Conservation (phyloP, 1,140 invertebrate species). For the Aphelenchoides fujianensis region DNA sequence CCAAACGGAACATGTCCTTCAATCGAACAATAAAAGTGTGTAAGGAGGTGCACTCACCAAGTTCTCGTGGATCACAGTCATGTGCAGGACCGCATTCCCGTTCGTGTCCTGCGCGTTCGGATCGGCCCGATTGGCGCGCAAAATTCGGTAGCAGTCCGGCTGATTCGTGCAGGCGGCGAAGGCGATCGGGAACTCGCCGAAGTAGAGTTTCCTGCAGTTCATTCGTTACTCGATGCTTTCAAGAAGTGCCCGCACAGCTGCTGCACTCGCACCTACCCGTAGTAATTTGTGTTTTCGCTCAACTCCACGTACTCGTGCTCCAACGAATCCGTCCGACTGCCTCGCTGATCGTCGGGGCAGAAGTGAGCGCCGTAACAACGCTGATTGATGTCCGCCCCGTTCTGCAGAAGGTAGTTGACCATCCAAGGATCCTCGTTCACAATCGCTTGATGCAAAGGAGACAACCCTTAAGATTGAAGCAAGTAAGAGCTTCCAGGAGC, state of each 20-base stretch:
- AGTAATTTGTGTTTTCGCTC: slow-evolving; percentile 78
- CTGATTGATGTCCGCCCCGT: slow-evolving; percentile 83
- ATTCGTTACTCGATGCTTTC: neutral
- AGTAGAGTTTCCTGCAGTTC: slow-evolving; percentile 81
- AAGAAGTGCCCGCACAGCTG: no score
- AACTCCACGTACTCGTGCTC: slow-evolving; percentile 90
- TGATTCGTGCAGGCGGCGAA: slow-evolving; percentile 94
- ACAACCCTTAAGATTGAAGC: slow-evolving; percentile 25
- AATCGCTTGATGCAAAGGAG: slow-evolving; percentile 83
- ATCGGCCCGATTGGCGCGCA: slow-evolving; percentile 85
- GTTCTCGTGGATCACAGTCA: slow-evolving; percentile 93
- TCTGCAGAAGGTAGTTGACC: slow-evolving; percentile 89
- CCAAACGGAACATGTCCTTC: slow-evolving; percentile 86
- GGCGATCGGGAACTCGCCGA: slow-evolving; percentile 91
- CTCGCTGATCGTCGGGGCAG: slow-evolving; percentile 93
- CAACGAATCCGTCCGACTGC: slow-evolving; percentile 76
- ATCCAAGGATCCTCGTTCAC: slow-evolving; percentile 95
- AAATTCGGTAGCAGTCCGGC: slow-evolving; percentile 90
- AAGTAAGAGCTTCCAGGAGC: neutral
- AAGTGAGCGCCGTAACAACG: slow-evolving; percentile 90
- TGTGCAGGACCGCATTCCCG: slow-evolving; percentile 92
- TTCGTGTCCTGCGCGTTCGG: slow-evolving; percentile 92
- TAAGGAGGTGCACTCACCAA: slow-evolving; percentile 64
- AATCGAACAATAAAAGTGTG: slow-evolving; percentile 9
- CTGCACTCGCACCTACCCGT: slow-evolving; percentile 72